Evolutionary conservation across 2,888 invertebrate species (phyloP).

Genomic region (Tetragonula carbonaria): DNA sequence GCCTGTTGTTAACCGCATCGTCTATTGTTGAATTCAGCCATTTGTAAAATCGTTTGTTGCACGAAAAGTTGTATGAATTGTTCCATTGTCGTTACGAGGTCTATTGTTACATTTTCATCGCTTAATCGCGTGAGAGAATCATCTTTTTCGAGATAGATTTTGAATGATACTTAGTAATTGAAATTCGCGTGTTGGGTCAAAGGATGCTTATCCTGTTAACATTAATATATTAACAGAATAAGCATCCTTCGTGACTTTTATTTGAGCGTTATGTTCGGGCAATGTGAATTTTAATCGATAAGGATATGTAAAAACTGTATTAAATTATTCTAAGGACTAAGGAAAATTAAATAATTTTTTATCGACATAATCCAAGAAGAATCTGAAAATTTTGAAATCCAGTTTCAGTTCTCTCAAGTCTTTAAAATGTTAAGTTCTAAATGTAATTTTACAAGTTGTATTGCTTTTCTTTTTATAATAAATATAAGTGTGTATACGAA

Average conservation of each 20-base stretch:
- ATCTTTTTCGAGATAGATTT: not conserved
- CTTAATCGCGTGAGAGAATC: conserved; percentile 5
- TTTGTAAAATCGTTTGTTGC: conserved; percentile 15
- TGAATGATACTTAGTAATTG: not conserved
- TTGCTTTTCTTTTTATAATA: no score
- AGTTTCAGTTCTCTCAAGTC: no score
- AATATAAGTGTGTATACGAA: not conserved
- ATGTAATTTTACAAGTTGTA: not conserved
- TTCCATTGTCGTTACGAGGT: not conserved
- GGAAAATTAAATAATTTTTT: no score
- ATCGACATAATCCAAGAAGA: no score
- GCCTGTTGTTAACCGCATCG: not conserved
- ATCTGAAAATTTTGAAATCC: no score
- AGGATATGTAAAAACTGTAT: not conserved
- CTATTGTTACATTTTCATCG: not conserved
- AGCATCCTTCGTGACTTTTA: not conserved
- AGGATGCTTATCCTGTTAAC: not conserved
- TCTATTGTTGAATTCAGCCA: not conserved
- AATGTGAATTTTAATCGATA: not conserved
- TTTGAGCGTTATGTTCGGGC: not conserved
- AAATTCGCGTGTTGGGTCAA: not conserved
- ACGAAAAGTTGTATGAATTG: not conserved
- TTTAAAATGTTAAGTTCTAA: not conserved
- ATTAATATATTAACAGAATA: not conserved
- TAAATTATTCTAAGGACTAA: not conserved